Percentiles rank a stretch among this genome's conserved stretches.
phyloP scores from a whole-genome alignment of 1,140 invertebrate genomes.

The Papilio polyxenes region DNA sequence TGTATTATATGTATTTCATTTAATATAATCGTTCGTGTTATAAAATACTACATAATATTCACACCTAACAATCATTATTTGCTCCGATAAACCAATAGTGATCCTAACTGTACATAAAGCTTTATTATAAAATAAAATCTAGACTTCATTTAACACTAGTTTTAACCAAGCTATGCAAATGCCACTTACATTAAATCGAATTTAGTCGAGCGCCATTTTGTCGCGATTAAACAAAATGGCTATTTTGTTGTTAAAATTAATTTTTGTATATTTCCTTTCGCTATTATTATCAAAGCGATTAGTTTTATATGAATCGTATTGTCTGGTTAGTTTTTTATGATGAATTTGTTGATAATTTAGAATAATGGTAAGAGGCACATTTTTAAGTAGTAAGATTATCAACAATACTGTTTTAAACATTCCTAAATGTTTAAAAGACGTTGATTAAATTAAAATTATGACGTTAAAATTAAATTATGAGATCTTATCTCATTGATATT shows the following conservation, averaged over 20 bases:
- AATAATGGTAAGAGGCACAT: slow-evolving; percentile 32
- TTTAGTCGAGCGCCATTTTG: slow-evolving; percentile 56
- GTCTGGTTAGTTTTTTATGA: slow-evolving; percentile 32
- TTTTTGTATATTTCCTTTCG: slow-evolving; percentile 50
- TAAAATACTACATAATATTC: slow-evolving; percentile 76
- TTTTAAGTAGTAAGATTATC: slow-evolving; percentile 24
- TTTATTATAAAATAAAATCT: slow-evolving; percentile 77
- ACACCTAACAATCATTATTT: slow-evolving; percentile 70
- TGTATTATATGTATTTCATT: slow-evolving; percentile 57
- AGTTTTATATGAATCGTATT: slow-evolving; percentile 29
- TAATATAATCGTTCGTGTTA: slow-evolving; percentile 67
- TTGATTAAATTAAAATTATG: slow-evolving; percentile 23
- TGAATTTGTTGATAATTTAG: slow-evolving; percentile 33
- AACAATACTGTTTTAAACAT: slow-evolving; percentile 30
- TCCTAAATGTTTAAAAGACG: slow-evolving; percentile 19
- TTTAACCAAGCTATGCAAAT: slow-evolving; percentile 72
- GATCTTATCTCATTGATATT: slow-evolving; percentile 52
- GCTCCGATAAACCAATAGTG: slow-evolving; percentile 67
- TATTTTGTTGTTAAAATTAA: slow-evolving; percentile 50
- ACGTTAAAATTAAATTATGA: slow-evolving; percentile 46
- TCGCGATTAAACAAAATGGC: slow-evolving; percentile 55
- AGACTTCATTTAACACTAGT: slow-evolving; percentile 65
- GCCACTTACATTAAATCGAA: slow-evolving; percentile 53
- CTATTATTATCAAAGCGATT: neutral
- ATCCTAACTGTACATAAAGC: slow-evolving; percentile 78